Base-by-base conservation (phyloP, 2,888 invertebrate species). In the Torymus tubicola region DNA sequence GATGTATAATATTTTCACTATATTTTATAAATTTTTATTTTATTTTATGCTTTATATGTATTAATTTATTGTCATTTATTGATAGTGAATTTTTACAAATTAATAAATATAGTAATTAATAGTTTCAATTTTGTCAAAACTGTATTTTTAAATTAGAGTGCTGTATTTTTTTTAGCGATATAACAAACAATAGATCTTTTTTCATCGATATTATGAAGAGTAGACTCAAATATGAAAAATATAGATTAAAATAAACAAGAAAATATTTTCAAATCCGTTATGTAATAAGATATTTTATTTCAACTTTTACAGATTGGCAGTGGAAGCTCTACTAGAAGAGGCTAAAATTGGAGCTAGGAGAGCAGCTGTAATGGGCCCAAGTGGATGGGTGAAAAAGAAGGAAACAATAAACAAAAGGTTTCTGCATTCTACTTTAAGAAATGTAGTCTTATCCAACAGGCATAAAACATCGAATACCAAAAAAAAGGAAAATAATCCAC, bases 351-450 rank as follows among this genome's bases (percentile, higher is more conserved):
- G 90, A 42, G 90, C 90, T 13, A 86, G 84, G 79, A 85, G 90
- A 75, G 90, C 90, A 3, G 90, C 90, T 78, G 84, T 89, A 14
- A 87, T 90, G 87, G 90, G 90, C 21, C 90, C 90, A 2, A 90
- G 88, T 82, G 90, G 90, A 18, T 90, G 90, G 90, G 81, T 90
- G 13, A 91, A 89, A 83, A 90, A 89, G 14, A 88, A 88, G 72
- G 90, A 89, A 81, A 89, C 87, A n/a, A 81, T 91, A 50, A 91
- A 91, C 82, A 90, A 90, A 85, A 85, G 89, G 79, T 91, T 91
- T 79, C 85, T 91, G 18, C 88, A 89, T 72, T 89, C 90, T 1
- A 91, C 90, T 0, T 80, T 91, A 14, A 85, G 88, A 50, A 90
- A 88, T 83, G 89, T 85, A n/a, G 87, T 91, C 50, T 74, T 88